Evolutionary conservation across 2,888 invertebrate genomes (phyloP).

Genomic region (Caenorhabditis sinica): DNA sequence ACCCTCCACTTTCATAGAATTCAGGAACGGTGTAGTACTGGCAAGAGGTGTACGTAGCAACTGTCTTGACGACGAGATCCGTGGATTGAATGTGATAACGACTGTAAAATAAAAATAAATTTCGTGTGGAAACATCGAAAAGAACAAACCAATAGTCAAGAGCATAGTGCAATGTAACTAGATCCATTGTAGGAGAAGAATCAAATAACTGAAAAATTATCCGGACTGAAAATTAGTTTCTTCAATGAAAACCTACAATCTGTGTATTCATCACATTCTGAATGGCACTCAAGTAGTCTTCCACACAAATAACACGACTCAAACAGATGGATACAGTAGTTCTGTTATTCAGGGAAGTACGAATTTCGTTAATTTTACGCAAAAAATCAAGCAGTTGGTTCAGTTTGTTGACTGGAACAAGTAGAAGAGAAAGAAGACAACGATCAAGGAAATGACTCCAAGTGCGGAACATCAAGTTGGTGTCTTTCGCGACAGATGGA

Average conservation of each 20-base stretch:
- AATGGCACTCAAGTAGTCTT: slow-evolving; percentile 48
- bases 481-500: slow-evolving; percentile 38
- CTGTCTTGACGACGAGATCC: slow-evolving; percentile 7
- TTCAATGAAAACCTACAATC: slow-evolving; percentile 2
- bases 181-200: slow-evolving; percentile 17
- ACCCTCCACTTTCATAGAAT: not conserved
- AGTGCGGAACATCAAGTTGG: slow-evolving; percentile 45
- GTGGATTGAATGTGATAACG: slow-evolving; percentile 28
- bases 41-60: not conserved
- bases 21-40: not conserved
- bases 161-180: slow-evolving; percentile 13
- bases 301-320: slow-evolving; percentile 53
- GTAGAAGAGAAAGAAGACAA: slow-evolving; percentile 50
- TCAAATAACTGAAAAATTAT: slow-evolving; percentile 15
- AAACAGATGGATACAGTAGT: slow-evolving; percentile 57
- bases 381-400: slow-evolving; percentile 39
- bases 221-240: not conserved
- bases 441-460: slow-evolving; percentile 59
- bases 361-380: slow-evolving; percentile 57
- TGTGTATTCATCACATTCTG: slow-evolving; percentile 47
- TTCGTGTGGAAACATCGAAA: too few species aligned
- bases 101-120: slow-evolving; percentile 13
- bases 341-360: slow-evolving; percentile 48
- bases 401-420: slow-evolving; percentile 41
- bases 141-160: slow-evolving; percentile 17